Evolutionary conservation across 2,113 vertebrate species (phyloP).

Genomic region (Pampusana beccarii): DNA sequence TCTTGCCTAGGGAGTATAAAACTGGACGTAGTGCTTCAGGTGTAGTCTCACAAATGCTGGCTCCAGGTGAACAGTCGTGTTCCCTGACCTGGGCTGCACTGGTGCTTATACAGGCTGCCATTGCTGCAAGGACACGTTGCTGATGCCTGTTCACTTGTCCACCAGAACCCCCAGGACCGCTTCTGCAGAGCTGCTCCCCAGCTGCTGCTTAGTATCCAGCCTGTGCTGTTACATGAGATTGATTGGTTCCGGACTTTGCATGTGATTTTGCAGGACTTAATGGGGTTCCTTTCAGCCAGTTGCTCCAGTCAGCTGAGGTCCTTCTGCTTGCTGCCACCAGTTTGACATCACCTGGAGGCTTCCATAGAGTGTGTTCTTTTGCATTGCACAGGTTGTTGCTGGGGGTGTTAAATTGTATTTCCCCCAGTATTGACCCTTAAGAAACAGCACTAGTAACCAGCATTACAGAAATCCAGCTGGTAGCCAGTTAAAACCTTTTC

Average conservation of each 20-base stretch:
- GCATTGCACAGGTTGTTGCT: neutral
- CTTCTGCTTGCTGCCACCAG: neutral
- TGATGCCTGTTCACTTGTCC: neutral
- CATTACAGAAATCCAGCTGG: neutral
- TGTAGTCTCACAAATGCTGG: neutral
- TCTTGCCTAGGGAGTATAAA: neutral
- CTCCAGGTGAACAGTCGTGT: neutral
- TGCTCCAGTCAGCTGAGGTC: neutral
- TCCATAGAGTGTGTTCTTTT: neutral
- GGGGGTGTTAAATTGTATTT: neutral
- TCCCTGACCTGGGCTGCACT: neutral
- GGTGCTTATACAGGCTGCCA: neutral
- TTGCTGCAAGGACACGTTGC: neutral
- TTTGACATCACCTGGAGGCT: neutral
- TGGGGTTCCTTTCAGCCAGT: neutral
- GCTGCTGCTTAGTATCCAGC: neutral
- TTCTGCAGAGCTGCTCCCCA: neutral
- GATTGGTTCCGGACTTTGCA: neutral
- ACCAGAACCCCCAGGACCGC: neutral
- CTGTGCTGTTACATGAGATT: neutral
- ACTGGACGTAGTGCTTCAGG: neutral
- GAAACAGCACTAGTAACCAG: neutral
- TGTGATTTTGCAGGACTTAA: neutral
- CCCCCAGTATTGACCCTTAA: neutral
- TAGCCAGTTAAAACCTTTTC: neutral